Evolutionary conservation across 2,113 vertebrate species (phyloP).

Genomic region (Carassius carassius): DNA sequence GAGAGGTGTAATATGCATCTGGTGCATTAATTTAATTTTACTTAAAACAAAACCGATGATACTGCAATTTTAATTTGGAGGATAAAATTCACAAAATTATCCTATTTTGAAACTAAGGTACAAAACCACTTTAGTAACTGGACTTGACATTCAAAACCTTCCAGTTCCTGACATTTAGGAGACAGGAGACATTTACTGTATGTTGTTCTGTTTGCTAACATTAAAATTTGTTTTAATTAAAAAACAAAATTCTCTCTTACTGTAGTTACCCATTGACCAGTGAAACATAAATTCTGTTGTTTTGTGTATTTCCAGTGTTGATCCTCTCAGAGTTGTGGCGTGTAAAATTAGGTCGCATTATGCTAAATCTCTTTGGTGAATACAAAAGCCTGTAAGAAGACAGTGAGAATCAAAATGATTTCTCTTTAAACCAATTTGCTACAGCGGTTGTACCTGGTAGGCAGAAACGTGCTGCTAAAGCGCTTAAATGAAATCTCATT

Average conservation of each 20-base stretch:
- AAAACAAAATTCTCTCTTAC: background rate
- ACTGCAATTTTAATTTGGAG: background rate
- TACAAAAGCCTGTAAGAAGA: slow-evolving; percentile 37
- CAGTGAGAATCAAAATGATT: slow-evolving; percentile 38
- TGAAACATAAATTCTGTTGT: slow-evolving; percentile 34
- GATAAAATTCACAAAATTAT: background rate
- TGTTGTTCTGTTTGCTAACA: background rate
- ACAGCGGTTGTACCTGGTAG: slow-evolving; percentile 49
- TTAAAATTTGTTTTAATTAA: background rate
- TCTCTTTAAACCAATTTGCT: slow-evolving; percentile 54
- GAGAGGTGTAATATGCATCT: too few relatives aligned
- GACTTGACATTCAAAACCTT: background rate
- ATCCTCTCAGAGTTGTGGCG: slow-evolving; percentile 36
- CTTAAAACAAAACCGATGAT: slow-evolving; percentile 1
- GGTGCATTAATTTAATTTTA: too few relatives aligned
- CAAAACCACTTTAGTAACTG: background rate
- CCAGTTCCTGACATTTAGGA: background rate
- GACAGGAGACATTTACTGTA: background rate
- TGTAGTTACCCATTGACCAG: background rate
- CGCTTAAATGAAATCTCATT: slow-evolving; percentile 43
- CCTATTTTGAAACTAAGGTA: background rate
- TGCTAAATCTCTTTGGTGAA: slow-evolving; percentile 31
- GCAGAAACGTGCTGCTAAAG: slow-evolving; percentile 37
- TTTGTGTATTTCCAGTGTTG: slow-evolving; percentile 21
- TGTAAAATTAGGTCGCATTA: slow-evolving; percentile 28